Evolutionary conservation across 2,888 invertebrate species (phyloP), one percentile per base, ranked within the genome.

Genomic region (Protophormia terraenovae): DNA sequence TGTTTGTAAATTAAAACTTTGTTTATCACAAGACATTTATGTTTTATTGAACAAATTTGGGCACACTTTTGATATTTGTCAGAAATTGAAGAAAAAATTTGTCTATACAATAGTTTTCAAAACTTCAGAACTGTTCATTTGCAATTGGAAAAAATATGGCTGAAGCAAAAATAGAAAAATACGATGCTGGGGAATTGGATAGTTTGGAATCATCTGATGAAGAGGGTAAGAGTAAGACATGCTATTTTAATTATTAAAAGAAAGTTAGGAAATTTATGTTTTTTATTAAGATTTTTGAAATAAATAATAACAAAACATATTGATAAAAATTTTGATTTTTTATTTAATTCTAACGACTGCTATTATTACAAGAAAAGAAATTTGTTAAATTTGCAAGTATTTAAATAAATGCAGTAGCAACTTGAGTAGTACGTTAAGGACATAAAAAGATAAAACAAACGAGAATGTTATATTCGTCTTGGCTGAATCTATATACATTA

Each of bases 151-250:
- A 38, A 27, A 1, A 16, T 6, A 24, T 82, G 84, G 45, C 73
- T 2, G 47, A 80, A 24, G 41, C 0, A 41, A 53, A 53, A 29
- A 19, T 12, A 19, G 45, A 72, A 29, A 77, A 72, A 22, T n/a
- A 16, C 2, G 67, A 64, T 32, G 69, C 16, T 5, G 14, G 29
- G 16, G 84, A 85, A 8, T 27, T 79, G 35, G 83, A 83, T 14
- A 78, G 79, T 45, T 75, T 67, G 2, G 69, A 66, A 14, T 83
- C 86, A 16, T 77, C 83, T 10, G 80, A 77, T 67, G 87, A 78
- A 24, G 84, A 71, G 29, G 84, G 86, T 87, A 32, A 80, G 58
- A 16, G 3, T 3, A n/a, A n/a, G n/a, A n/a, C n/a, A n/a, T 41
- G 14, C 14, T 0, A 38, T n/a, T n/a, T 41, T 2, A 41, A 41